Conservation (phyloP, 1,140 invertebrate genomes). For the Latrodectus geometricus region DNA sequence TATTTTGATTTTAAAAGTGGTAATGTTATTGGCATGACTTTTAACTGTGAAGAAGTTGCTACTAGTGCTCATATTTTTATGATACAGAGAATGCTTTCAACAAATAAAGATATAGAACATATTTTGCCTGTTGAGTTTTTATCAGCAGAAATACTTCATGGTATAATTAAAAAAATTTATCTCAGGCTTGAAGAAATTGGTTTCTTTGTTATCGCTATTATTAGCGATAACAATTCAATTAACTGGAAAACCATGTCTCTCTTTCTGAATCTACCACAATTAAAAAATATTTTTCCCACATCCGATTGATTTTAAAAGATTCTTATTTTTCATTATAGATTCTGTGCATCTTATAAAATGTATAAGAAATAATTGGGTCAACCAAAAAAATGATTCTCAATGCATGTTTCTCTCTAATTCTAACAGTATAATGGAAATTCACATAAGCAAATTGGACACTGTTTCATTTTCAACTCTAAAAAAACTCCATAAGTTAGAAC, state of each 20-base stretch:
- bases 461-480: too few species aligned
- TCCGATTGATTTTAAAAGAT: background rate
- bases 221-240: slow-evolving; percentile 62
- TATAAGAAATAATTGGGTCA: slow-evolving; percentile 39
- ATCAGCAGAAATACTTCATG: slow-evolving; percentile 23
- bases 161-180: slow-evolving; percentile 11
- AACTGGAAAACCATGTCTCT: slow-evolving; percentile 61
- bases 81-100: slow-evolving; percentile 51
- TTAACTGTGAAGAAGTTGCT: slow-evolving; percentile 50
- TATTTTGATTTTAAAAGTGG: slow-evolving; percentile 45
- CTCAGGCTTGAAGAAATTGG: slow-evolving; percentile 33
- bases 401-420: background rate
- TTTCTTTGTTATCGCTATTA: slow-evolving; percentile 24
- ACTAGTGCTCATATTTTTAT: slow-evolving; percentile 63
- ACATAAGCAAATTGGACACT: too few species aligned
- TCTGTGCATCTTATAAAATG: slow-evolving; percentile 35
- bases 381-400: slow-evolving; percentile 24
- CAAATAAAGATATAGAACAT: slow-evolving; percentile 58
- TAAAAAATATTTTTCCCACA: slow-evolving; percentile 5
- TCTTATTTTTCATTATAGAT: slow-evolving; percentile 41
- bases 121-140: slow-evolving; percentile 51
- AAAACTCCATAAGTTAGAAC: slow-evolving; percentile 2
- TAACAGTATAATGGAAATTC: too few species aligned
- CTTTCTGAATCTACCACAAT: slow-evolving; percentile 21
- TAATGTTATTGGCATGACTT: slow-evolving; percentile 59